A percentile compares a stretch with the other conserved stretches of the same genome.
phyloP scores from a whole-genome alignment of 2,113 vertebrate genomes.

The Acinonyx jubatus region DNA sequence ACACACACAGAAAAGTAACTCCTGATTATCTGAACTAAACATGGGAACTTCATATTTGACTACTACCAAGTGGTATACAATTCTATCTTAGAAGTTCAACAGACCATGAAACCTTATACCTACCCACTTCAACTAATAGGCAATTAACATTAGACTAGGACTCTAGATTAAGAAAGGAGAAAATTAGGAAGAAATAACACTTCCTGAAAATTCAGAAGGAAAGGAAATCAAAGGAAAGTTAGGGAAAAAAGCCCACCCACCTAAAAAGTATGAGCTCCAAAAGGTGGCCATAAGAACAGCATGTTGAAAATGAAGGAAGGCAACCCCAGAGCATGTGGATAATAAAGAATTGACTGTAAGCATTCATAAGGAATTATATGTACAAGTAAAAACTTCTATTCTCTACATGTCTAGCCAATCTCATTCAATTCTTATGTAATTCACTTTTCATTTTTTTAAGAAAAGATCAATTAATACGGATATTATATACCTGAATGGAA shows the following conservation, averaged over 20 bases:
- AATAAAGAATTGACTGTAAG: conserved; percentile 50
- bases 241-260: conserved; percentile 37
- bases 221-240: conserved; percentile 32
- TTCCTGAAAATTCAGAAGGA: conserved; percentile 37
- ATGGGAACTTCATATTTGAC: neutral
- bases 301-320: conserved; percentile 5
- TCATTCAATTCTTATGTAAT: conserved; percentile 45
- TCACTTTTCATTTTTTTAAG: conserved; percentile 44
- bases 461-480: conserved; percentile 23
- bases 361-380: conserved; percentile 45
- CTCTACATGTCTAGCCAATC: neutral
- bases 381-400: conserved; percentile 20
- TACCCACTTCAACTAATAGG: neutral
- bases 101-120: neutral
- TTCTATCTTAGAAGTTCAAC: neutral
- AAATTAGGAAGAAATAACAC: neutral
- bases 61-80: neutral
- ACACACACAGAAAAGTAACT: conserved; percentile 1
- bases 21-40: conserved; percentile 43
- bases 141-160: conserved; percentile 30
- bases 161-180: neutral
- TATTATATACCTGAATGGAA: neutral
- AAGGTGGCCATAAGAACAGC: conserved; percentile 29
- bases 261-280: conserved; percentile 37
- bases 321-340: conserved; percentile 5